Percentiles rank a stretch among this genome's conserved stretches.
These are phyloP conservation scores for Spilogale gracilis DNA, from an alignment of 2,113 vertebrate species.

Conservation along the genomic window DNA sequence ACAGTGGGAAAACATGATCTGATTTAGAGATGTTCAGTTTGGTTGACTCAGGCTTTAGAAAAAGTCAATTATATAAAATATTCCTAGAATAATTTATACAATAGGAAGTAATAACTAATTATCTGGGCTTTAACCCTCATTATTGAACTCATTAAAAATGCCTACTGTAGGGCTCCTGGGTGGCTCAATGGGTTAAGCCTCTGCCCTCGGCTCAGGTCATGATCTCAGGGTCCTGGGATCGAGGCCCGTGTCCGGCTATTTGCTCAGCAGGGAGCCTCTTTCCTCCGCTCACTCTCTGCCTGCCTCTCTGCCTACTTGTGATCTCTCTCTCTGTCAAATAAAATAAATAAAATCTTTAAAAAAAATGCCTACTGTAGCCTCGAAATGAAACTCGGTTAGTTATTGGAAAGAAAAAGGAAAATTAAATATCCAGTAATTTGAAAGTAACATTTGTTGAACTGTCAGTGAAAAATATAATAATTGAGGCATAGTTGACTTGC, in stretches of 20 bases:
- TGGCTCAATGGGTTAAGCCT: too few relatives aligned
- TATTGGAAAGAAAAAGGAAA: constrained; percentile 54
- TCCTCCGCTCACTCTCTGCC: too few relatives aligned
- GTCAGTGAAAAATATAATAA: constrained; percentile 10
- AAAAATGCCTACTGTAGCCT: constrained; percentile 6
- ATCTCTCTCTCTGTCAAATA: too few relatives aligned
- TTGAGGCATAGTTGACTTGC: neutral
- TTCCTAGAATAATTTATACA: constrained; percentile 24
- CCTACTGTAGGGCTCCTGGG: neutral
- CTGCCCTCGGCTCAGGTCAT: too few relatives aligned
- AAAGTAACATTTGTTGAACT: constrained; percentile 47
- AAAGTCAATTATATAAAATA: constrained; percentile 41
- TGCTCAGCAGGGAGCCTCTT: too few relatives aligned
- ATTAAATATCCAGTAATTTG: constrained; percentile 12
- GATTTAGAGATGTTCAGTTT: neutral
- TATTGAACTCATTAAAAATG: constrained; percentile 29
- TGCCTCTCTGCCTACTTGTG: too few relatives aligned
- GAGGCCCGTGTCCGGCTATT: too few relatives aligned
- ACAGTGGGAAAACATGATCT: neutral
- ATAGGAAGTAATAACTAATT: constrained; percentile 33
- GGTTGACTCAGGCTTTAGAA: constrained; percentile 43
- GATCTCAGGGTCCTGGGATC: too few relatives aligned
- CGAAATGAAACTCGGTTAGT: constrained; percentile 27
- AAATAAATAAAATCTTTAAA: too few relatives aligned
- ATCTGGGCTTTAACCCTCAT: neutral